Conservation (phyloP, 1,140 invertebrate genomes). For the Sycobia sp. region DNA sequence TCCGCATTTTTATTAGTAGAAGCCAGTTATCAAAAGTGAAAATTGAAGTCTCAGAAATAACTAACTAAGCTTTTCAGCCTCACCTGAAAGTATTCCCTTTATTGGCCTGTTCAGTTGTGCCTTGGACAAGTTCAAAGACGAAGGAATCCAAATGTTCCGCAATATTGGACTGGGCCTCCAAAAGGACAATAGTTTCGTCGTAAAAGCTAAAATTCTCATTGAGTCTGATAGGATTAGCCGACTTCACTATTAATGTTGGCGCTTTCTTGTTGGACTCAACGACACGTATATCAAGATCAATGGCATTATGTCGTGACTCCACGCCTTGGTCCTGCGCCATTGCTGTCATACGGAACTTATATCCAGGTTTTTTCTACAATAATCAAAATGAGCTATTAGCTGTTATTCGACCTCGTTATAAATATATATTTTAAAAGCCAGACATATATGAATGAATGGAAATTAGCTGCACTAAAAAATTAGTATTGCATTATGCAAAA, state of each 20-base stretch:
- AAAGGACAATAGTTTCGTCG: conserved; percentile 68
- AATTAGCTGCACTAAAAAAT: no score
- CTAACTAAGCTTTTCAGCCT: no score
- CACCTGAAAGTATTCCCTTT: conserved; percentile 76
- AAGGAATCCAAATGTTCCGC: conserved; percentile 68
- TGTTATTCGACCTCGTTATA: no score
- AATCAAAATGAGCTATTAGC: no score
- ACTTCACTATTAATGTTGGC: conserved; percentile 71
- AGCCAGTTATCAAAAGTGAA: no score
- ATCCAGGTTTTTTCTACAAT: conserved; percentile 67
- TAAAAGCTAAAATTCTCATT: conserved; percentile 77
- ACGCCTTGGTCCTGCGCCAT: conserved; percentile 78
- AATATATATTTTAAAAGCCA: no score
- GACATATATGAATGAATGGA: no score
- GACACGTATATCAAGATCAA: conserved; percentile 80
- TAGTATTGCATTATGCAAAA: no score
- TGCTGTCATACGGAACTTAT: conserved; percentile 75
- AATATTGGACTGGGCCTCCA: conserved; percentile 78
- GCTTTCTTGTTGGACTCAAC: conserved; percentile 88
- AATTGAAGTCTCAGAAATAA: no score
- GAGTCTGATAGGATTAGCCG: conserved; percentile 66
- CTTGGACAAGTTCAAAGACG: conserved; percentile 78
- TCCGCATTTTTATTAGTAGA: no score
- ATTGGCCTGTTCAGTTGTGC: conserved; percentile 83
- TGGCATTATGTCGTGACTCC: conserved; percentile 66